Percentiles rank a stretch among this genome's conserved stretches.
These are phyloP conservation scores for Craniophora ligustri DNA, from an alignment of 2,888 invertebrate species.

Conservation along the genomic window DNA sequence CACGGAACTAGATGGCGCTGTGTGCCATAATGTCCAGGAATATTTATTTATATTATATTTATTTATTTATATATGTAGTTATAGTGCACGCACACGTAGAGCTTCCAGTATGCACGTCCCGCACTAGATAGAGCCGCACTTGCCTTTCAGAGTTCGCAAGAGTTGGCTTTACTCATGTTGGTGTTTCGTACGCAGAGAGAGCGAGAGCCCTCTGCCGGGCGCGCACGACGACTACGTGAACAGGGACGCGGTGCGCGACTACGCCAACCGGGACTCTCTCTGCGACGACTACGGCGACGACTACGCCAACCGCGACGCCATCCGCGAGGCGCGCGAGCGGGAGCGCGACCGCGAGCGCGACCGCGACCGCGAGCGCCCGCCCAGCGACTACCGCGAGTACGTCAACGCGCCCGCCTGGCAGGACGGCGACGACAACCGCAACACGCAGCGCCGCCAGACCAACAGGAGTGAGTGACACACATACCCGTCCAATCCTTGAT, in stretches of 20 bases:
- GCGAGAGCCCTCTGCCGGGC: conserved; percentile 81
- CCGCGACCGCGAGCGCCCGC: conserved; percentile 72
- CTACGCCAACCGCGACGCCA: conserved; percentile 86
- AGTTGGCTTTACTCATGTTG: conserved; percentile 84
- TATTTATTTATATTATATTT: no score
- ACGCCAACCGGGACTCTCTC: conserved; percentile 82
- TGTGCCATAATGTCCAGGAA: no score
- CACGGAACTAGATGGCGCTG: no score
- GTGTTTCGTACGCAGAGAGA: conserved; percentile 87
- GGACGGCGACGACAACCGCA: conserved; percentile 79
- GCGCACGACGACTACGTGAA: conserved; percentile 85
- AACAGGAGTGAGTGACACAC: conserved; percentile 68
- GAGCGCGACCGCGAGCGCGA: conserved; percentile 75
- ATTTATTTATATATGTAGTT: conserved; percentile 18
- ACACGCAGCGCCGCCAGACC: conserved; percentile 78
- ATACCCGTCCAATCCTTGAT: no score
- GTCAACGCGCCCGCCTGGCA: conserved; percentile 85
- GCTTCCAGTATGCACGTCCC: conserved; percentile 63
- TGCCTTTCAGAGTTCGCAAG: conserved; percentile 81
- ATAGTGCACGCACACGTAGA: conserved; percentile 48
- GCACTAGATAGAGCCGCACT: conserved; percentile 71
- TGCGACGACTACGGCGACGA: conserved; percentile 86
- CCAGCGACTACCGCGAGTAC: conserved; percentile 83
- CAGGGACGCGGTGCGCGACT: conserved; percentile 80
- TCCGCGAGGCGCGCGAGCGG: conserved; percentile 81